These are phyloP conservation scores for Pangasius sanitwongsei DNA, from an alignment of 2,797 vertebrate species.

Conservation along the genomic window DNA sequence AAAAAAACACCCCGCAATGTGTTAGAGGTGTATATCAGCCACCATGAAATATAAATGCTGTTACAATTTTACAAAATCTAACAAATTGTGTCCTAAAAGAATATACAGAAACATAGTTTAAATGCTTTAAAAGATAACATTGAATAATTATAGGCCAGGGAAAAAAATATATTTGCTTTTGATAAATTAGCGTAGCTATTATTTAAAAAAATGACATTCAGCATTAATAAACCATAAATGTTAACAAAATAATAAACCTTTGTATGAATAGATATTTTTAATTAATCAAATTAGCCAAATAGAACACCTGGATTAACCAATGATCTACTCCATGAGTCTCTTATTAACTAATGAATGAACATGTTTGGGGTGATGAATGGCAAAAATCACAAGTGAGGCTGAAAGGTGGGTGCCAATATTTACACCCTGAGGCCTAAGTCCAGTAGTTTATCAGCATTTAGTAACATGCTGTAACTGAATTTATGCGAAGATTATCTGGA, in stretches of 20 bases:
- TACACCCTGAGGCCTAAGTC: neutral
- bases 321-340: neutral
- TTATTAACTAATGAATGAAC: neutral
- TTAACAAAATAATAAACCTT: neutral
- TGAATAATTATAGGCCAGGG: neutral
- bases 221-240: neutral
- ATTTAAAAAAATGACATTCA: neutral
- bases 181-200: neutral
- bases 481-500: neutral
- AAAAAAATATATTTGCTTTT: neutral
- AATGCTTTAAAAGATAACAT: neutral
- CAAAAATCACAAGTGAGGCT: neutral
- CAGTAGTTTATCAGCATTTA: neutral
- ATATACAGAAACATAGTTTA: neutral
- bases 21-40: neutral
- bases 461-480: neutral
- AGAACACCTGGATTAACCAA: neutral
- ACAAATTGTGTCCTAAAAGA: neutral
- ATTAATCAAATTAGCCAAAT: neutral
- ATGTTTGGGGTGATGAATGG: neutral
- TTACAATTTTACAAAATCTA: neutral
- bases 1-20: neutral
- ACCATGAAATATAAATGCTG: neutral
- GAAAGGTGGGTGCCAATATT: neutral
- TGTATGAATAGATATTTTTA: no score